Conservation (phyloP, 2,888 invertebrate genomes). For the Andrena fulva region DNA sequence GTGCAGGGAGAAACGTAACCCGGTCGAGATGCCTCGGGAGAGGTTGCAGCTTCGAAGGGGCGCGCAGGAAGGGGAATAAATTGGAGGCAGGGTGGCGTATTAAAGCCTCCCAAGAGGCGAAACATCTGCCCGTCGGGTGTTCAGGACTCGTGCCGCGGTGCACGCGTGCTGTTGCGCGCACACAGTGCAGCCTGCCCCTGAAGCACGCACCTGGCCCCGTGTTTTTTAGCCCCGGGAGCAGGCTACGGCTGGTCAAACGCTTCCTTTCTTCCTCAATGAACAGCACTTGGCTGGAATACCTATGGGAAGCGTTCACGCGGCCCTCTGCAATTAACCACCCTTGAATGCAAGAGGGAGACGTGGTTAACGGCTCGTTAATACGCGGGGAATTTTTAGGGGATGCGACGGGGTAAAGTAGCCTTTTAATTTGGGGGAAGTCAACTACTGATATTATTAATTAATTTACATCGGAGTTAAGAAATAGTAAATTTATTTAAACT, state of each 20-base stretch:
- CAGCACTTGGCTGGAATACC: conserved; percentile 30
- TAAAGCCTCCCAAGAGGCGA: conserved; percentile 64
- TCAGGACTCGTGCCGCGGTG: conserved; percentile 66
- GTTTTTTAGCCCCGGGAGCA: conserved; percentile 45
- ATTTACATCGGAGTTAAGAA: too few relatives aligned
- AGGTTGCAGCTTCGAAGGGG: conserved; percentile 1
- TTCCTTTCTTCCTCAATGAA: conserved; percentile 30
- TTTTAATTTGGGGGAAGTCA: too few relatives aligned
- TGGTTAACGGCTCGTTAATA: conserved; percentile 20
- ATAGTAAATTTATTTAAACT: too few relatives aligned
- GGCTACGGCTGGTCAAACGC: conserved; percentile 35
- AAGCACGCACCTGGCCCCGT: conserved; percentile 65
- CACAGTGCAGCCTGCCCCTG: conserved; percentile 26
- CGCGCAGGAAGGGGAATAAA: conserved; percentile 49
- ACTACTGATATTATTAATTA: too few relatives aligned
- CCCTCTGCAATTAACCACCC: conserved; percentile 2
- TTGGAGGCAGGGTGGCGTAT: conserved; percentile 56
- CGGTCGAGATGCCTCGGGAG: not conserved
- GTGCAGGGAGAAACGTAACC: not conserved
- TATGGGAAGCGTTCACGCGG: conserved; percentile 9
- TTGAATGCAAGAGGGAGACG: not conserved
- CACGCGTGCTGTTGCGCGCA: conserved; percentile 60
- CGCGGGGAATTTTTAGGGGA: not conserved
- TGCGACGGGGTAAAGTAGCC: too few relatives aligned
- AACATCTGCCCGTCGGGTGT: conserved; percentile 71